Percentiles rank a stretch among this genome's conserved stretches.
Conservation (phyloP, 2,113 vertebrate species). For the Guaruba guarouba region DNA sequence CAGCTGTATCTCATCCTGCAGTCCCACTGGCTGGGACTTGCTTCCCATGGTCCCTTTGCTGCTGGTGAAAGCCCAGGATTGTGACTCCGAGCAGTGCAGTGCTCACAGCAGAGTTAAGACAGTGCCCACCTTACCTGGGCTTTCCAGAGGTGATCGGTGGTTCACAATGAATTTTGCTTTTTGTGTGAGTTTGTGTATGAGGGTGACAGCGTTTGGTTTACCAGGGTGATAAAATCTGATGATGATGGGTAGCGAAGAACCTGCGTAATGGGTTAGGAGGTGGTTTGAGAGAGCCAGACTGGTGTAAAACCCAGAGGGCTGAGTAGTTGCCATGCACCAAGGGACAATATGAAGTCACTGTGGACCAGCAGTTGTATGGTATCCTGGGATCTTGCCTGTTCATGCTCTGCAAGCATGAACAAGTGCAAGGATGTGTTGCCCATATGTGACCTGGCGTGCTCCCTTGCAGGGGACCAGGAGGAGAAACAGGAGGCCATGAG, state of each 20-base stretch:
- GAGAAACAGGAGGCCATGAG: fast-evolving
- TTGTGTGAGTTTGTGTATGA: fast-evolving
- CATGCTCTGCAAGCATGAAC: neutral
- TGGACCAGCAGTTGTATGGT: fast-evolving
- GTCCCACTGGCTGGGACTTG: neutral
- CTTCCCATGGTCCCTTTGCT: neutral
- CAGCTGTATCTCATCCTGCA: neutral
- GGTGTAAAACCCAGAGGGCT: neutral
- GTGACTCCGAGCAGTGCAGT: neutral
- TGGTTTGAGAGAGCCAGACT: fast-evolving
- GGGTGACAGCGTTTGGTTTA: fast-evolving
- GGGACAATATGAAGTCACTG: fast-evolving
- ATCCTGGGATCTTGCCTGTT: neutral
- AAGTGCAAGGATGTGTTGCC: neutral
- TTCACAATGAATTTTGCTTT: neutral
- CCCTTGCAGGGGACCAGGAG: fast-evolving
- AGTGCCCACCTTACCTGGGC: neutral
- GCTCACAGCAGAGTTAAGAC: neutral
- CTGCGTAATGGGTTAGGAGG: fast-evolving
- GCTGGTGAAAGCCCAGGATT: neutral
- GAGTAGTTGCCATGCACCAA: neutral
- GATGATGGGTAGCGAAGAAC: neutral
- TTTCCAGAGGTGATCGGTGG: neutral
- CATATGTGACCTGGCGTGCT: fast-evolving
- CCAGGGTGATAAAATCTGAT: neutral